Percentiles rank a stretch among this genome's conserved stretches.
Evolutionary conservation across 2,888 invertebrate genomes (phyloP).

Genomic region (Hipparchia sbordonii): DNA sequence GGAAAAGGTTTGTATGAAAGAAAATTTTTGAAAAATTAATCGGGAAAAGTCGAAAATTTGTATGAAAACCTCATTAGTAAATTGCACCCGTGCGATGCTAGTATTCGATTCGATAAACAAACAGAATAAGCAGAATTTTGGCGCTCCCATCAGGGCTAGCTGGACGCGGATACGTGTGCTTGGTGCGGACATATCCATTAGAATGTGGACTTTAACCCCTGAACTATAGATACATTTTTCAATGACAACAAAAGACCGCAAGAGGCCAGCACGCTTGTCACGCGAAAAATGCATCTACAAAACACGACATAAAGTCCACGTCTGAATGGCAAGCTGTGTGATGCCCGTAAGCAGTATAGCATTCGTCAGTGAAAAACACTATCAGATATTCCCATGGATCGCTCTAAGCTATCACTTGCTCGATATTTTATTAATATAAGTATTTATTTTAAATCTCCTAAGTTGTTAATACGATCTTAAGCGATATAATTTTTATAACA

Average conservation of each 20-base stretch:
- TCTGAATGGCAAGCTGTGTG: not conserved
- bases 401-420: conserved; percentile 64
- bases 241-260: not conserved
- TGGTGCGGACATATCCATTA: not conserved
- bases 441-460: conserved; percentile 57
- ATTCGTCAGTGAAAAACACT: not conserved
- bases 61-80: too few species aligned
- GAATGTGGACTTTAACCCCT: not conserved
- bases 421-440: conserved; percentile 51
- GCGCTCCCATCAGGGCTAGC: too few species aligned
- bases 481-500: conserved; percentile 60
- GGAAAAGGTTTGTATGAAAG: too few species aligned
- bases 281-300: not conserved
- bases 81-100: too few species aligned
- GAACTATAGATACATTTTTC: not conserved
- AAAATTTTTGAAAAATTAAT: too few species aligned
- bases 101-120: too few species aligned
- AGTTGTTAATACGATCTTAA: conserved; percentile 71
- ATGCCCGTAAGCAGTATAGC: not conserved
- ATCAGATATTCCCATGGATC: conserved; percentile 59
- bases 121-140: too few species aligned
- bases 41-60: too few species aligned
- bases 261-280: not conserved
- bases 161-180: too few species aligned
- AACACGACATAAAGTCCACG: not conserved